phyloP scores from a whole-genome alignment of 2,797 vertebrate species.

The Dromococcyx pavoninus region DNA sequence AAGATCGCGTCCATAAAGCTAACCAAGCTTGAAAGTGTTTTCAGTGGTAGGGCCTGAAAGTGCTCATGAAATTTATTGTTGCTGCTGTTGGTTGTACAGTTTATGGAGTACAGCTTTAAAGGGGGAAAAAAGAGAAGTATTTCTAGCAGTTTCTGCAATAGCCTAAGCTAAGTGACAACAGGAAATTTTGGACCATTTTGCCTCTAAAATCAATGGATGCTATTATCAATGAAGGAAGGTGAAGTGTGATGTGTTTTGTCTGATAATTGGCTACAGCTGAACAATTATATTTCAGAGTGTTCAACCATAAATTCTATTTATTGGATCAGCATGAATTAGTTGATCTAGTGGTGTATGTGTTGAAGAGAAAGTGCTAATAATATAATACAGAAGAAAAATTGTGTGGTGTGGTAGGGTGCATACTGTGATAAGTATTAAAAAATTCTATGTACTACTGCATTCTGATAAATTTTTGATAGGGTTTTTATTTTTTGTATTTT shows the following conservation, averaged over 20 bases:
- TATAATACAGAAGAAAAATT: neutral
- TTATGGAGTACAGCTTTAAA: neutral
- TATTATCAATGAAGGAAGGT: neutral
- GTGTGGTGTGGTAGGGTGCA: neutral
- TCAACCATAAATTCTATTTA: neutral
- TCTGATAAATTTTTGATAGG: neutral
- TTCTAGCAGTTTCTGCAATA: neutral
- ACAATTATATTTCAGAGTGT: neutral
- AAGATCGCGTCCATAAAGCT: neutral
- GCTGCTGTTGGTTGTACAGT: neutral
- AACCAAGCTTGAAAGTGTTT: constrained; percentile 1
- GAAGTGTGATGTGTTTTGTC: neutral
- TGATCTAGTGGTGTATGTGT: neutral
- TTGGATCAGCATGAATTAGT: neutral
- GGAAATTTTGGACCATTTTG: neutral
- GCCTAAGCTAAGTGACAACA: neutral
- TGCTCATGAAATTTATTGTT: neutral
- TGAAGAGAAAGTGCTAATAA: neutral
- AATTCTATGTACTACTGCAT: neutral
- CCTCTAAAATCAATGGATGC: neutral
- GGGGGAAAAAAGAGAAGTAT: neutral
- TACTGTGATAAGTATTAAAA: neutral
- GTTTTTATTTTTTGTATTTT: neutral
- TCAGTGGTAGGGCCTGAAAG: neutral
- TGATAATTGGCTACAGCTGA: neutral